Evolutionary conservation across 23 tunicate species (phyloP), one percentile per base, ranked within the genome.

Genomic region (Clavelina lepadiformis): DNA sequence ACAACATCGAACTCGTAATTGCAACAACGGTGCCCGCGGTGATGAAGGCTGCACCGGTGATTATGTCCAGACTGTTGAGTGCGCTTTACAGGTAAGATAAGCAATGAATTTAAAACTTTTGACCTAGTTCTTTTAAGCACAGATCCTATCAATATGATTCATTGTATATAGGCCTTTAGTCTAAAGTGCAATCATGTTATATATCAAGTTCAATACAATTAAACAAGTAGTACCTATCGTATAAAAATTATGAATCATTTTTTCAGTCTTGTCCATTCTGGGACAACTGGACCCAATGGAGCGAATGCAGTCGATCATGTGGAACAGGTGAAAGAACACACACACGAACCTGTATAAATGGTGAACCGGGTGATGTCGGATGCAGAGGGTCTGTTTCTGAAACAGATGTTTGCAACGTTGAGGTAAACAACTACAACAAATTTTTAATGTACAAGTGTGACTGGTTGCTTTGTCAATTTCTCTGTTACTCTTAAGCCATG

Each of bases 201-300:
- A 41, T 41, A 41, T 11, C 11, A 44, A 11, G 49, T 44, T 44
- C 11, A 15, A 44, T 44, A 11, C 11, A 44, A 11, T 44, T 44
- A 44, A 44, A 44, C 49, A 44, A 44, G 13, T 53, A 18, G 20
- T 53, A 53, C 24, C 24, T n/a, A 6, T 11, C 59, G 15, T 18
- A 26, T 53, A 11, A 13, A 13, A 13, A 26, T 53, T 53, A 11
- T 13, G 6, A 6, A 53, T 13, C 6, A 53, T 53, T 53, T 53
- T 53, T 56, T 11, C 38, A 87, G 96, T 29, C 73, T 0, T 89
- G 97, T 56, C 97, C 97, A 22, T 81, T 44, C 71, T 89, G 97
- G 97, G 31, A 68, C 38, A 47, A 80, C 45, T 89, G 97, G 97
- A 29, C 72, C 24, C 68, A 61, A 23, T 89, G 81, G 75, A 68